These are phyloP conservation scores for Andrena cerasifolii DNA, from an alignment of 1,140 invertebrate species.

Conservation along the genomic window DNA sequence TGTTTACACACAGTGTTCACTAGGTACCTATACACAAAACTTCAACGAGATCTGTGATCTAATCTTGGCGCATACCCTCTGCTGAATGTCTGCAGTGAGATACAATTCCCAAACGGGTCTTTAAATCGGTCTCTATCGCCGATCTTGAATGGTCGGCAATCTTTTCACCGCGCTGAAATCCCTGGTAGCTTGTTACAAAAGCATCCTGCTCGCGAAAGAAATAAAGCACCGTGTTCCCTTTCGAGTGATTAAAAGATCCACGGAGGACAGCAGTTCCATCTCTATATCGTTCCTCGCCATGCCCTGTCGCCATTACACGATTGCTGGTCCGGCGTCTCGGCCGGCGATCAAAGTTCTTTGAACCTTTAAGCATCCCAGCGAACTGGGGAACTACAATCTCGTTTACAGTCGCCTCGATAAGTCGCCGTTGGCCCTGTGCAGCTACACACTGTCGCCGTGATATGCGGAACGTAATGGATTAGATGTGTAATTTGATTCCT, in stretches of 20 bases:
- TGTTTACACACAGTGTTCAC: too few species aligned
- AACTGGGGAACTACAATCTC: constrained; percentile 32
- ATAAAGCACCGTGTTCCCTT: constrained; percentile 6
- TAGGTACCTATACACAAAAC: too few species aligned
- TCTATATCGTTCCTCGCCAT: constrained; percentile 24
- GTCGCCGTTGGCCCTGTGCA: background rate
- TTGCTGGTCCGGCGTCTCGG: constrained; percentile 32
- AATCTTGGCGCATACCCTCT: too few species aligned
- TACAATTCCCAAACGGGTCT: background rate
- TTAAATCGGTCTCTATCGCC: background rate
- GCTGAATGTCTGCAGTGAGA: too few species aligned
- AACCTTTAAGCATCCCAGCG: constrained; percentile 22
- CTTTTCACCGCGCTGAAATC: background rate
- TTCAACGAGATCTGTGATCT: too few species aligned
- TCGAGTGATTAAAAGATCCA: constrained; percentile 31
- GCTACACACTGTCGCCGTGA: background rate
- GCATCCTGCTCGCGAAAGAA: background rate
- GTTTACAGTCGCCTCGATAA: constrained; percentile 34
- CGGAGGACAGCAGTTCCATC: background rate
- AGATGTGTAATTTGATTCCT: constrained; percentile 20
- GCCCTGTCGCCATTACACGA: constrained; percentile 42
- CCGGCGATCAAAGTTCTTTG: constrained; percentile 39
- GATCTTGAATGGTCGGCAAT: background rate
- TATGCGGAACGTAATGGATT: constrained; percentile 21
- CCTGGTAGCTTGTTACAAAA: background rate